These are phyloP conservation scores for Zoroaster sp. DNA, from an alignment of 53 echinoderm and acorn worm species.

Conservation along the genomic window DNA sequence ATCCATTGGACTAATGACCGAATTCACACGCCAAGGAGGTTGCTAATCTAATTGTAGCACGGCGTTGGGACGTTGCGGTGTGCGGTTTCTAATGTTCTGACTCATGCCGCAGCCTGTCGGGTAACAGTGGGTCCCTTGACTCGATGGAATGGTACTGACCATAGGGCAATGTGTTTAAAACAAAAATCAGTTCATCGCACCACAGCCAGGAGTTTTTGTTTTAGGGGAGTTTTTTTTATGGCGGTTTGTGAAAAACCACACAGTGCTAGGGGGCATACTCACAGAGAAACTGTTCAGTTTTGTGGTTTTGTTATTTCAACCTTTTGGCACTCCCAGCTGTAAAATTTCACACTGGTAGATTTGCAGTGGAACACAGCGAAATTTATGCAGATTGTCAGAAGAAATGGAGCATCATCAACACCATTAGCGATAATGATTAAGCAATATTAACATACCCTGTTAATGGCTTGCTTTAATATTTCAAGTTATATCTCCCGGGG, in stretches of 20 bases:
- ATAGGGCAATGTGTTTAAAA: not conserved
- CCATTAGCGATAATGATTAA: no score
- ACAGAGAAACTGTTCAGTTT: not conserved
- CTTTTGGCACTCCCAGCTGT: not conserved
- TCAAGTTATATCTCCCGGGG: no score
- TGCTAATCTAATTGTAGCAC: constrained; percentile 31
- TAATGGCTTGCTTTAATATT: no score
- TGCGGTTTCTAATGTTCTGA: not conserved
- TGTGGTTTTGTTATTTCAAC: not conserved
- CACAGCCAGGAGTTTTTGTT: not conserved
- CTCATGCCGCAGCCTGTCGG: constrained; percentile 23
- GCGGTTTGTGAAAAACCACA: not conserved
- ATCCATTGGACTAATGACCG: constrained; percentile 43
- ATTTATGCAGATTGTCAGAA: not conserved
- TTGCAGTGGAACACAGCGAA: not conserved
- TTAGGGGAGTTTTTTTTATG: no score
- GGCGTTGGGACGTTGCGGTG: not conserved
- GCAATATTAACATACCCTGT: no score
- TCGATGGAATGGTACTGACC: not conserved
- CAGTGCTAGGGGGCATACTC: not conserved
- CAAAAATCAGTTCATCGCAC: not conserved
- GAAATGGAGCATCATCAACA: not conserved
- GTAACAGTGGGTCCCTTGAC: not conserved
- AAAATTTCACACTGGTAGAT: not conserved
- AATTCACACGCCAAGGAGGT: constrained; percentile 43